A percentile compares a stretch with the other conserved stretches of the same genome.
Evolutionary conservation across 2,888 invertebrate genomes (phyloP).

Genomic region (Diploptera punctata): DNA sequence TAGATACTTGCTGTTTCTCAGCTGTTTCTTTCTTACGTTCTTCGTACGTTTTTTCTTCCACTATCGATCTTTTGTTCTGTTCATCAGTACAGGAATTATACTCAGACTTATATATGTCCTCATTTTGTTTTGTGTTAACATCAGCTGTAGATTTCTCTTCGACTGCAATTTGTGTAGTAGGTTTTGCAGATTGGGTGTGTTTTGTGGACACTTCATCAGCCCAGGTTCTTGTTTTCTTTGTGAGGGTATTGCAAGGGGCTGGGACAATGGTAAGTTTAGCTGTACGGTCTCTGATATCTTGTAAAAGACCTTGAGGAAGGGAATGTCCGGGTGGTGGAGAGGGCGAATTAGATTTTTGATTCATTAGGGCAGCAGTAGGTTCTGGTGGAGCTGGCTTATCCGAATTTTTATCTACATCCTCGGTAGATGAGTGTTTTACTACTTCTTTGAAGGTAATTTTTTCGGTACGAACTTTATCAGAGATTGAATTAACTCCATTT

Average conservation of each 20-base stretch:
- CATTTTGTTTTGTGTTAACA: not conserved
- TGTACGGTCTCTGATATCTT: conserved; percentile 73
- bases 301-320: conserved; percentile 70
- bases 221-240: conserved; percentile 11
- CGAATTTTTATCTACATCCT: too few relatives aligned
- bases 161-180: not conserved
- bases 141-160: not conserved
- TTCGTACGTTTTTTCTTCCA: conserved; percentile 72
- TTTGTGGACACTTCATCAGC: conserved; percentile 1
- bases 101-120: not conserved
- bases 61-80: conserved; percentile 55
- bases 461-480: not conserved
- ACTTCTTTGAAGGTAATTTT: not conserved
- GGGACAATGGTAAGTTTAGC: conserved; percentile 56
- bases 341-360: not conserved
- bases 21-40: conserved; percentile 57
- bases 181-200: not conserved
- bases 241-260: conserved; percentile 5
- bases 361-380: not conserved
- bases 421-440: too few relatives aligned
- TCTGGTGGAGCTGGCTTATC: conserved; percentile 48
- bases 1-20: conserved; percentile 25
- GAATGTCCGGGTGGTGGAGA: conserved; percentile 50
- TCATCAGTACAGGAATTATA: not conserved
- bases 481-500: conserved; percentile 49